Evolutionary conservation across 2,113 vertebrate species (phyloP).

Genomic region (Hassar affinis): DNA sequence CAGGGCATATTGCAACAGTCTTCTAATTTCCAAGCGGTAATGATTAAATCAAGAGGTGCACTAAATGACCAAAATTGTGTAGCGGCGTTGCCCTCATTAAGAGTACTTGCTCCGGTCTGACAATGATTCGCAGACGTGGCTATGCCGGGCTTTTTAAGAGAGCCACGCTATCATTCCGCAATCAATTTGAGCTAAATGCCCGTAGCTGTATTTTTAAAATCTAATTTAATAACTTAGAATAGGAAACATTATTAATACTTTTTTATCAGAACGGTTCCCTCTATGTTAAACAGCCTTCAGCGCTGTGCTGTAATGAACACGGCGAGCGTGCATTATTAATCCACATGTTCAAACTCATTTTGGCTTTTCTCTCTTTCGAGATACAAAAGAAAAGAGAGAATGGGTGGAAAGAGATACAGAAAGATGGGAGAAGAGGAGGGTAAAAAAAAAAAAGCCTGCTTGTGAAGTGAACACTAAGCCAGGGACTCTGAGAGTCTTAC

Average conservation of each 20-base stretch:
- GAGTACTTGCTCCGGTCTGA: constrained; percentile 62
- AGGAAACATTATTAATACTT: constrained; percentile 99
- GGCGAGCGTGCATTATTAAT: constrained; percentile 96
- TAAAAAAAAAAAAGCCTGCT: not conserved
- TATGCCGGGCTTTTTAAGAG: constrained; percentile 80
- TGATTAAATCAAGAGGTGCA: constrained; percentile 75
- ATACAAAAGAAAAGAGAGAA: constrained; percentile 60
- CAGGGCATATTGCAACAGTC: constrained; percentile 59
- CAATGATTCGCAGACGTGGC: constrained; percentile 60
- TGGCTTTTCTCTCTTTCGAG: constrained; percentile 77
- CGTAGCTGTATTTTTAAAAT: constrained; percentile 98
- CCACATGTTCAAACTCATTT: constrained; percentile 92
- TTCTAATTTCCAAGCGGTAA: constrained; percentile 68
- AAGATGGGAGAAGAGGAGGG: not conserved
- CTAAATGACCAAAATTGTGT: constrained; percentile 70
- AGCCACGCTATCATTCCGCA: constrained; percentile 91
- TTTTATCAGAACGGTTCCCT: constrained; percentile 95
- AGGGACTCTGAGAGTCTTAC: not conserved
- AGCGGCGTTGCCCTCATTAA: constrained; percentile 68
- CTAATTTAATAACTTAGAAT: constrained; percentile 99
- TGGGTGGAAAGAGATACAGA: not conserved
- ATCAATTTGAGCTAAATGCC: constrained; percentile 97
- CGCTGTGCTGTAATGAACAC: constrained; percentile 96
- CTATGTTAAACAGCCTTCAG: constrained; percentile 99
- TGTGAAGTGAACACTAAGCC: not conserved